A percentile compares a stretch with the other conserved stretches of the same genome.
phyloP scores from a whole-genome alignment of 1,140 invertebrate species.

The Euborellia annulipes region DNA sequence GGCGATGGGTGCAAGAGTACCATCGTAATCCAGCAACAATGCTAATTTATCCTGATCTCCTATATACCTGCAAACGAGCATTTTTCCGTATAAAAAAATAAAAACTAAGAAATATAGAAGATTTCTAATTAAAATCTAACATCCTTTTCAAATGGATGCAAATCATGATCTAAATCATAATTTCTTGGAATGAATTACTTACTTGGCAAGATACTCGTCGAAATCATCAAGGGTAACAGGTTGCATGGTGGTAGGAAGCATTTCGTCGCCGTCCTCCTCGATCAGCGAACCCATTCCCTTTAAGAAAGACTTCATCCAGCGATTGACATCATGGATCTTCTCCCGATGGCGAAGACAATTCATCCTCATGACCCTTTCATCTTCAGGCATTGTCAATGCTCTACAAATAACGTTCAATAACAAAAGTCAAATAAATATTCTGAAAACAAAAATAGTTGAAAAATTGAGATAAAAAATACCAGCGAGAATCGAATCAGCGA shows the following conservation, averaged over 20 bases:
- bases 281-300: conserved; percentile 64
- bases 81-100: background rate
- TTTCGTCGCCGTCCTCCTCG: conserved; percentile 58
- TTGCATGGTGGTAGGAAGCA: conserved; percentile 65
- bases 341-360: conserved; percentile 66
- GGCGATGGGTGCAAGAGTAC: conserved; percentile 27
- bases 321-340: conserved; percentile 67
- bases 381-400: conserved; percentile 77
- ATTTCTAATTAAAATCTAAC: no score
- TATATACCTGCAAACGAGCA: conserved; percentile 17
- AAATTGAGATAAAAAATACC: no score
- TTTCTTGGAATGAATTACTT: no score
- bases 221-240: conserved; percentile 75
- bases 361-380: conserved; percentile 74
- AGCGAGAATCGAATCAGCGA: no score
- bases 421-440: no score
- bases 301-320: conserved; percentile 77
- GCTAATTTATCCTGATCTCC: conserved; percentile 22
- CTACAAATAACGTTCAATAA: no score
- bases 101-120: no score
- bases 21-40: conserved; percentile 30
- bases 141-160: no score
- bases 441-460: no score
- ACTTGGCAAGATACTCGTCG: conserved; percentile 70
- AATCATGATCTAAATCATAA: no score